Evolutionary conservation across 2,113 vertebrate species (phyloP), one percentile per base, ranked within the genome.

Genomic region (Tragelaphus buxtoni): DNA sequence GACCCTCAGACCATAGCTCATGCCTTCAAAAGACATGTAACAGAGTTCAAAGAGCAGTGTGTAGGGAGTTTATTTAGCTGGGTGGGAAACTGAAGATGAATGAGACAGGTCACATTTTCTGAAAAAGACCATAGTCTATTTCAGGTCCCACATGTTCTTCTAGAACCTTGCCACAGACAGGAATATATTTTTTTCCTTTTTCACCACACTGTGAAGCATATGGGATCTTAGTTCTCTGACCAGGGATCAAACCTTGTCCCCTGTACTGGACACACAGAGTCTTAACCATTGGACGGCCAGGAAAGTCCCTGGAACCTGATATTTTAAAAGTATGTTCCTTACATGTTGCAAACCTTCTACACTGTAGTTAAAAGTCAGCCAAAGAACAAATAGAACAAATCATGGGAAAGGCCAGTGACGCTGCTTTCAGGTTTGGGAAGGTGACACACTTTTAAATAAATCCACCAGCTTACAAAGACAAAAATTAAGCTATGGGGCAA

Each of bases 371-470:
- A 77, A 95, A 88, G 7, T 49, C 53, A 61, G 24, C 20, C 12
- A 12, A 69, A 88, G 87, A 72, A 56, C 35, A 84, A 74, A 74
- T 35, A 74, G 89, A 69, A 45, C 42, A 81, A 84, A 56, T 42
- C 58, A 92, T 35, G 80, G 51, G 51, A 95, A 88, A 76, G 49
- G 45, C 45, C 76, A 94, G 56, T 11, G 81, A 82, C 55, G 39
- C 20, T 80, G 80, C 58, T 32, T 89, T 79, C 65, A 56, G 24
- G 11, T 87, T 76, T 77, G 32, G 39, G 69, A 56, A 92, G 47
- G 51, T 85, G 47, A 91, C 81, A 85, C 2, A 28, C 9, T 85
- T 96, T 90, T 63, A 77, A 96, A 92, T 72, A 95, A 91, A 85
- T 22, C 30, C 18, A 53, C 49, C 55, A 74, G 55, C 20, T 96